These are phyloP conservation scores for Rhyacichthys aspro DNA, from an alignment of 2,797 vertebrate species.

Conservation along the genomic window DNA sequence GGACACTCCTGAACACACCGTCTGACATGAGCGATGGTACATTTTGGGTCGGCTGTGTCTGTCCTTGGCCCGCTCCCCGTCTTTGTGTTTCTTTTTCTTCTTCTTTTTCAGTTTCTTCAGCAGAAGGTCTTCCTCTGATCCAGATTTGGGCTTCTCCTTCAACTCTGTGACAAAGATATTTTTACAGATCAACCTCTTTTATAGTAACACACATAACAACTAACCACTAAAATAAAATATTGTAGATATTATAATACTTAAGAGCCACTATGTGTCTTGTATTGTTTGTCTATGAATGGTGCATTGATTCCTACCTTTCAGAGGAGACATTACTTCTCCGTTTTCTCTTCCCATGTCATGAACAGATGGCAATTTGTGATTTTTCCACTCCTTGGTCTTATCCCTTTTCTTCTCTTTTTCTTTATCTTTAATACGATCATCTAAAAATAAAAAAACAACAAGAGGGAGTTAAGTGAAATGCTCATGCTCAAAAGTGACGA, in stretches of 20 bases:
- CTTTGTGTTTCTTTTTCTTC: conserved; percentile 99
- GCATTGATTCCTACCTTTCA: conserved; percentile 82
- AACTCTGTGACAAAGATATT: conserved; percentile 73
- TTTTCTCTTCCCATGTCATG: conserved; percentile 92
- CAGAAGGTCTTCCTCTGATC: conserved; percentile 88
- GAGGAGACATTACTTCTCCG: conserved; percentile 85
- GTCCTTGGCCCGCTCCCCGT: conserved; percentile 92
- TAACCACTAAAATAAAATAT: background rate
- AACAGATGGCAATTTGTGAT: conserved; percentile 84
- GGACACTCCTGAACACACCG: conserved; percentile 88
- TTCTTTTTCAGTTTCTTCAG: conserved; percentile 99
- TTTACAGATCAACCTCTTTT: conserved; percentile 1
- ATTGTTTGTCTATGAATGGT: background rate
- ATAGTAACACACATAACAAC: too few species aligned
- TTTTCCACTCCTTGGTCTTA: conserved; percentile 88
- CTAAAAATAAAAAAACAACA: conserved; percentile 34
- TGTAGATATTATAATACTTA: background rate
- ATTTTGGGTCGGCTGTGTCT: conserved; percentile 90
- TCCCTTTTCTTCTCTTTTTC: conserved; percentile 90
- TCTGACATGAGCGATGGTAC: conserved; percentile 96
- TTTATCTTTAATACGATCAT: conserved; percentile 67
- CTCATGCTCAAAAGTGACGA: conserved; percentile 27
- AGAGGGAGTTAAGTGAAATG: conserved; percentile 15
- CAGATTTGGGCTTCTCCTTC: conserved; percentile 88
- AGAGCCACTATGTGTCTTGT: background rate